Evolutionary conservation across 2,113 vertebrate species (phyloP).

Genomic region (Psephotus haematonotus): DNA sequence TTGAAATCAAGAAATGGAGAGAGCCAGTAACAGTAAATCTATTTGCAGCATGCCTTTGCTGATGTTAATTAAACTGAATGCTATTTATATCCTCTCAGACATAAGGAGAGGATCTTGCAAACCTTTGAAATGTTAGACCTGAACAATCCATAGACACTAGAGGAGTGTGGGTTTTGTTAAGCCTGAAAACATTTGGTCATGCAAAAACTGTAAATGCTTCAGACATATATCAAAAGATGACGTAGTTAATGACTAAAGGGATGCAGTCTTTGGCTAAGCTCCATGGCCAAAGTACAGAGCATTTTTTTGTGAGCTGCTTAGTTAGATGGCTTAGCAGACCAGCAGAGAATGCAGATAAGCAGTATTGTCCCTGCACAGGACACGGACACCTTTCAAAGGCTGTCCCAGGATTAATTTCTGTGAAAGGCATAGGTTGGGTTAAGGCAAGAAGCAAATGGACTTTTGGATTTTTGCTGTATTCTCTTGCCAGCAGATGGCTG

Average conservation of each 20-base stretch:
- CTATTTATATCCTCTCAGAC: not conserved
- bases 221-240: not conserved
- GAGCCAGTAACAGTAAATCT: not conserved
- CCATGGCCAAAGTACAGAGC: not conserved
- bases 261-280: not conserved
- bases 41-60: not conserved
- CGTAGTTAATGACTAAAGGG: not conserved
- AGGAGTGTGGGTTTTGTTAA: not conserved
- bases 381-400: not conserved
- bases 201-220: constrained; percentile 17
- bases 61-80: constrained; percentile 1
- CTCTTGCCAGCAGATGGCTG: not conserved
- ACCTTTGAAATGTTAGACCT: constrained; percentile 23
- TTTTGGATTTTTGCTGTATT: not conserved
- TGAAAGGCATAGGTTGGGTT: not conserved
- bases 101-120: constrained; percentile 4
- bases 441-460: not conserved
- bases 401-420: not conserved
- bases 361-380: not conserved
- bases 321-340: not conserved
- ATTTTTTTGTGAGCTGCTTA: not conserved
- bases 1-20: not conserved
- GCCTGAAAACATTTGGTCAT: constrained; percentile 2
- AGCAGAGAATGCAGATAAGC: not conserved
- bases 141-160: not conserved